Percentiles rank a stretch among this genome's conserved stretches.
Evolutionary conservation across 2,888 invertebrate genomes (phyloP).

Genomic region (Agrotis exclamationis): DNA sequence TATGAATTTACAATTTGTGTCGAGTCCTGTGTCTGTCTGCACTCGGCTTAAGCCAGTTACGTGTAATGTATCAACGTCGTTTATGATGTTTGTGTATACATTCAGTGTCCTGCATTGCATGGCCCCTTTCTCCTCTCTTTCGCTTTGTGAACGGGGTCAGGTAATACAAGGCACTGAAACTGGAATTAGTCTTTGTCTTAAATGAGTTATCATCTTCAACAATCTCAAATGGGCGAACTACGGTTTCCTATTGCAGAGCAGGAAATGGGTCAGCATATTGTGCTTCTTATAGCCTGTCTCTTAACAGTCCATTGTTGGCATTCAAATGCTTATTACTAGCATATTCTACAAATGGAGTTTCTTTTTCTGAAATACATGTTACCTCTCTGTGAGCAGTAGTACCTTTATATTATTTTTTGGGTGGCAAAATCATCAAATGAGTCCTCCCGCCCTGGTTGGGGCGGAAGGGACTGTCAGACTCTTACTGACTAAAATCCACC

Average conservation of each 20-base stretch:
- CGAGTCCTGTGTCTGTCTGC: not conserved
- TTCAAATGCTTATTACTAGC: not conserved
- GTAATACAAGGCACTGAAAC: not conserved
- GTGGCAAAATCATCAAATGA: too few species aligned
- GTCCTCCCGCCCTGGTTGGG: too few species aligned
- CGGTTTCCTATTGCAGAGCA: not conserved
- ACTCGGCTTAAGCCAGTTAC: not conserved
- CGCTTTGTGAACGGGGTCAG: not conserved
- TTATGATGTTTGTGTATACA: not conserved
- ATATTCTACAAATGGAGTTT: not conserved
- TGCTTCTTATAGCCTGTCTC: too few species aligned
- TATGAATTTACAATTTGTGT: constrained; percentile 46
- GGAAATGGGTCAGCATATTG: not conserved
- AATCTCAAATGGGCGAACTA: not conserved
- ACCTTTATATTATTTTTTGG: too few species aligned
- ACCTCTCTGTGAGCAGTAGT: not conserved
- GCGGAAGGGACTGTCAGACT: too few species aligned
- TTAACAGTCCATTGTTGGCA: not conserved
- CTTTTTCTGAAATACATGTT: not conserved
- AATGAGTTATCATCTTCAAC: not conserved
- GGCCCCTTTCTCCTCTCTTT: not conserved
- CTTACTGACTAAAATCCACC: too few species aligned
- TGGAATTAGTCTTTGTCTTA: too few species aligned
- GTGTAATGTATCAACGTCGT: not conserved
- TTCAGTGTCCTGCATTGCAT: not conserved